phyloP scores from a whole-genome alignment of 2,888 invertebrate genomes.

The Caenorhabditis angaria region DNA sequence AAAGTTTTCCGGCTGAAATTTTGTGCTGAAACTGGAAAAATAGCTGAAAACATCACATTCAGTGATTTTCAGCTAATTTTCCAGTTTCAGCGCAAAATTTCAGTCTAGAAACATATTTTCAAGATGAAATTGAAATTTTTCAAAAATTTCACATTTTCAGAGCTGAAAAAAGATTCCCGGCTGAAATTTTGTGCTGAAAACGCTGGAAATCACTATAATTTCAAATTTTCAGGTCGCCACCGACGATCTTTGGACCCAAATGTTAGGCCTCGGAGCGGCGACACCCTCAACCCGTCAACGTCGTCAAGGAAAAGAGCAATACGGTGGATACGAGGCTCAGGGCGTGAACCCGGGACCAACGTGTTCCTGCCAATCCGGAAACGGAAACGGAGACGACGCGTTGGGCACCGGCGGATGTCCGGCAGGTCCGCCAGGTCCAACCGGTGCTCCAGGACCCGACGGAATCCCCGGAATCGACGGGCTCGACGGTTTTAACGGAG shows the following conservation, averaged over 20 bases:
- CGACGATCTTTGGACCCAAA: slow-evolving; percentile 59
- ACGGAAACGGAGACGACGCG: slow-evolving; percentile 55
- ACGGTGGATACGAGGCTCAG: slow-evolving; percentile 61
- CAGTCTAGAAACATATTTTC: too few relatives aligned
- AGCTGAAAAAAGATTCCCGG: too few relatives aligned
- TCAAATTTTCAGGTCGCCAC: slow-evolving; percentile 44
- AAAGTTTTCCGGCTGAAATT: too few relatives aligned
- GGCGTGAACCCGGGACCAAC: slow-evolving; percentile 58
- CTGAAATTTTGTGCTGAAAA: slow-evolving; percentile 5
- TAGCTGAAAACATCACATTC: too few relatives aligned
- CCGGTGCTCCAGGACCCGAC: slow-evolving; percentile 53
- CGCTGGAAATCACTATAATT: neutral
- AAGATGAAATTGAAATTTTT: too few relatives aligned
- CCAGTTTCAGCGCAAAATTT: too few relatives aligned
- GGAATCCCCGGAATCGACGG: slow-evolving; percentile 53
- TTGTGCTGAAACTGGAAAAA: too few relatives aligned
- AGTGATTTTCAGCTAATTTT: too few relatives aligned
- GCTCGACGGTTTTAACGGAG: slow-evolving; percentile 50
- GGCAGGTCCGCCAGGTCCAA: slow-evolving; percentile 55
- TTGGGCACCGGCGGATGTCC: slow-evolving; percentile 59
- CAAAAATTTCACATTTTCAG: too few relatives aligned
- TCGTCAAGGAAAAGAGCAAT: slow-evolving; percentile 56
- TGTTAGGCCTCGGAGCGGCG: slow-evolving; percentile 58
- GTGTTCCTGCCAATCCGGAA: slow-evolving; percentile 57
- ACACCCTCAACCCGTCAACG: slow-evolving; percentile 55